Evolutionary conservation across 2,888 invertebrate genomes (phyloP).

Genomic region (Perizoma flavofasciatum): DNA sequence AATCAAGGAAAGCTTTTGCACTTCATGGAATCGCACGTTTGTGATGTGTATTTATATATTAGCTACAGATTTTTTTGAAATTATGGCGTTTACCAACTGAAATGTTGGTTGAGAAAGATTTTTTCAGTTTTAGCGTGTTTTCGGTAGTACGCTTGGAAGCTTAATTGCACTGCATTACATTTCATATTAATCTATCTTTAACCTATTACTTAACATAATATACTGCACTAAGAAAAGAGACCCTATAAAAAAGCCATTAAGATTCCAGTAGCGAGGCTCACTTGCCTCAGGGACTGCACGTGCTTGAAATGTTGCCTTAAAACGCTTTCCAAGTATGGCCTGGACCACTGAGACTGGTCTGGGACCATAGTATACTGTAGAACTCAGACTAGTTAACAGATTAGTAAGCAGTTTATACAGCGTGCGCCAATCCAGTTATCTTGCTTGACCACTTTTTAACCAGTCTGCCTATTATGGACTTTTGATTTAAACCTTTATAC

Average conservation of each 20-base stretch:
- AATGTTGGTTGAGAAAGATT: too few species aligned
- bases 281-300: conserved; percentile 63
- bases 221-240: conserved; percentile 48
- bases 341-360: conserved; percentile 26
- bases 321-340: conserved; percentile 53
- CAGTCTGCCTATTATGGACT: conserved; percentile 49
- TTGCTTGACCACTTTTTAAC: conserved; percentile 70
- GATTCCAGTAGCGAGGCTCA: conserved; percentile 66
- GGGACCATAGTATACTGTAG: conserved; percentile 22
- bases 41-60: too few species aligned
- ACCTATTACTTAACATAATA: conserved; percentile 11
- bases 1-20: too few species aligned
- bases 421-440: conserved; percentile 54
- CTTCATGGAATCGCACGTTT: too few species aligned
- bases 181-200: too few species aligned
- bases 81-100: too few species aligned
- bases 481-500: conserved; percentile 44
- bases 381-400: conserved; percentile 35
- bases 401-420: conserved; percentile 37
- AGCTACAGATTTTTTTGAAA: too few species aligned
- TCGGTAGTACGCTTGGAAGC: too few species aligned
- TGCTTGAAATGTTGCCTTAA: conserved; percentile 32
- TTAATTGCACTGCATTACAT: too few species aligned
- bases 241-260: conserved; percentile 67
- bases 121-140: too few species aligned